Evolutionary conservation across 92 coral and sea anemone genomes (phyloP).

Genomic region (Bergia puertoricense): DNA sequence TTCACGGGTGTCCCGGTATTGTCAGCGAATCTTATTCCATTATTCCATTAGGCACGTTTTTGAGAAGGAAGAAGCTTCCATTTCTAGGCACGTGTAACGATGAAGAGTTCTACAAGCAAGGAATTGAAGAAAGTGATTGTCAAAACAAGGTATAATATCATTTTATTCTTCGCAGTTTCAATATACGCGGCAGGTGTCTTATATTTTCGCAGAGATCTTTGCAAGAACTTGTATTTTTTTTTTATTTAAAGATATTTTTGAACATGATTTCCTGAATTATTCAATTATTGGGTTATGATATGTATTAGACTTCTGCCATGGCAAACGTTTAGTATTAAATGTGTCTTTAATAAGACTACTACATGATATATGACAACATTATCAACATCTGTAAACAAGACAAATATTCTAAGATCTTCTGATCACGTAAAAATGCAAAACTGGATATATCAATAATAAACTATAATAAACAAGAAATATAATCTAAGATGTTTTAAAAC

Average conservation of each 20-base stretch:
- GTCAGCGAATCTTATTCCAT: neutral
- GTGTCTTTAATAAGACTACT: neutral
- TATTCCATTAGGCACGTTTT: neutral
- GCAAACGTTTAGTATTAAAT: neutral
- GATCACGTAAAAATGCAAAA: neutral
- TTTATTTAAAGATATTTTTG: slow-evolving; percentile 2
- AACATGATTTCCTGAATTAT: neutral
- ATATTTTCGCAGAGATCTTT: neutral
- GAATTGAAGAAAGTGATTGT: neutral
- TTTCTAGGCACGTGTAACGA: neutral
- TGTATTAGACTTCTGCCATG: neutral
- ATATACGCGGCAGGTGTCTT: neutral
- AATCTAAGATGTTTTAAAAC: neutral
- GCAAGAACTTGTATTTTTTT: neutral
- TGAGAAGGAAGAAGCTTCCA: neutral
- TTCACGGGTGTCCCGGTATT: slow-evolving; percentile 4
- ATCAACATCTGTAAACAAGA: slow-evolving; percentile 24
- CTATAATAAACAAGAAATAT: neutral
- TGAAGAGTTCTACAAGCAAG: neutral
- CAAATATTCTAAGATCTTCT: neutral
- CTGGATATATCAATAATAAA: neutral
- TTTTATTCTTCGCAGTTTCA: neutral
- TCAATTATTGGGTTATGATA: neutral
- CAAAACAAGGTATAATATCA: slow-evolving; percentile 8
- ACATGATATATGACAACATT: neutral